These are phyloP conservation scores for Phylloscopus trochilus DNA, from an alignment of 2,113 vertebrate genomes.

Conservation along the genomic window DNA sequence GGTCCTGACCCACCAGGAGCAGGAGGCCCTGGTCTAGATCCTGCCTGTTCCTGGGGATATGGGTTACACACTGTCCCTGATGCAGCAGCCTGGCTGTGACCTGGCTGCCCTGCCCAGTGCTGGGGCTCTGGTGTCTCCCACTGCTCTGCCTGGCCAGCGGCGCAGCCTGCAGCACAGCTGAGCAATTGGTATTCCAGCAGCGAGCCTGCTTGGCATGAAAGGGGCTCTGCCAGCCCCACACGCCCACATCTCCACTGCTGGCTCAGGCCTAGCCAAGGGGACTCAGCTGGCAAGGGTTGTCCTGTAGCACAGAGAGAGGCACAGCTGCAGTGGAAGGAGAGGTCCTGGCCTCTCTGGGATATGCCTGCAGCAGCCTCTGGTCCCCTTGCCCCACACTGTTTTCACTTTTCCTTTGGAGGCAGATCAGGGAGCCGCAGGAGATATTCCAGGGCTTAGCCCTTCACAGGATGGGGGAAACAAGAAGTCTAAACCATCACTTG, in stretches of 20 bases:
- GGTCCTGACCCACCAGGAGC: background rate
- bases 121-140: background rate
- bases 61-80: fast-evolving
- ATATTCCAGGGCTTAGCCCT: background rate
- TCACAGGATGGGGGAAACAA: background rate
- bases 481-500: background rate
- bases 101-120: background rate
- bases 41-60: background rate
- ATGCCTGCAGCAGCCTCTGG: background rate
- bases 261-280: background rate
- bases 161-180: background rate
- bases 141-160: background rate
- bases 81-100: background rate
- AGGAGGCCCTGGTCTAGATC: background rate
- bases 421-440: fast-evolving
- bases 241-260: background rate
- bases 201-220: background rate
- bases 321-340: background rate
- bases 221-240: background rate
- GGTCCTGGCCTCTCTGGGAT: background rate
- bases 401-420: background rate
- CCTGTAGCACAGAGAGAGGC: background rate
- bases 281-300: background rate
- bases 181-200: conserved; percentile 39
- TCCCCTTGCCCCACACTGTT: background rate